phyloP scores from a whole-genome alignment of 2,888 invertebrate genomes.

The Tetragonisca angustula region DNA sequence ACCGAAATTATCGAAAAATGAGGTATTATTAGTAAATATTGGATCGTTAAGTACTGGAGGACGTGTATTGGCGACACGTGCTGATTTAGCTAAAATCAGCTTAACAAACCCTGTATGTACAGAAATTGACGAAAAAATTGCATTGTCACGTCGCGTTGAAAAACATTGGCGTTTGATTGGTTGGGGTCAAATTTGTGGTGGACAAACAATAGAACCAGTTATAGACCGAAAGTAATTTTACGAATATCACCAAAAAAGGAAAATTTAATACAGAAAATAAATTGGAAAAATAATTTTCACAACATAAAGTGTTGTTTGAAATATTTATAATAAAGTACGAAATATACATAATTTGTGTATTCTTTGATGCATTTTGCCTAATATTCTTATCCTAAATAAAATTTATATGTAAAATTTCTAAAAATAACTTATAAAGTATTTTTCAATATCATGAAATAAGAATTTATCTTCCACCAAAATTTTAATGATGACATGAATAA shows the following conservation, averaged over 20 bases:
- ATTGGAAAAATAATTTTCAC: constrained; percentile 50
- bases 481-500: not conserved
- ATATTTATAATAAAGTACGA: constrained; percentile 68
- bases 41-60: constrained; percentile 99
- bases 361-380: constrained; percentile 1
- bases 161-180: constrained; percentile 99
- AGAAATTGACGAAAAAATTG: constrained; percentile 99
- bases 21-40: constrained; percentile 98
- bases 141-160: constrained; percentile 98
- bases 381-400: constrained; percentile 10
- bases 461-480: not conserved
- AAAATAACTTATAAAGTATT: not conserved
- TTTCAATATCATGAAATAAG: not conserved
- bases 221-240: constrained; percentile 83
- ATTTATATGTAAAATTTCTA: not conserved
- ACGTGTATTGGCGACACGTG: constrained; percentile 96
- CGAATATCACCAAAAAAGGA: not conserved
- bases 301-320: constrained; percentile 55
- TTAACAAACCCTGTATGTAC: constrained; percentile 99
- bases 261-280: constrained; percentile 26
- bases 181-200: constrained; percentile 99
- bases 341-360: constrained; percentile 39
- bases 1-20: constrained; percentile 94
- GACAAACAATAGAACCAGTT: constrained; percentile 96
- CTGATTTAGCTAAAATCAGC: constrained; percentile 98